Evolutionary conservation across 2,888 invertebrate species (phyloP), one percentile per base, ranked within the genome.

Genomic region (Laspeyria flexula): DNA sequence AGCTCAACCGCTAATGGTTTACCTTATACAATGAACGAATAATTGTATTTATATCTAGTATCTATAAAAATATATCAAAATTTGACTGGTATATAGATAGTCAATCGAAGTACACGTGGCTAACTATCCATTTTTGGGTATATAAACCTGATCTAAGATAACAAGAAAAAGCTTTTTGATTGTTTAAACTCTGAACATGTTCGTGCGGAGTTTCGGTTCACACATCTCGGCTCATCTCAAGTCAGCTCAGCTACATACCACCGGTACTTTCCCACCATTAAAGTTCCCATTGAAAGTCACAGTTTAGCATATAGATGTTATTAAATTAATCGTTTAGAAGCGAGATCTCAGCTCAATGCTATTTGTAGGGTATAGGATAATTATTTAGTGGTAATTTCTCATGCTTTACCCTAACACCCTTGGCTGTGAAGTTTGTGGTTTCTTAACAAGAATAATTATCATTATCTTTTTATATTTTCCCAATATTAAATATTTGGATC

Each of bases 331-430:
- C 55, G 84, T 86, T 59, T 69, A 70, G 70, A 67, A 39, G 86
- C 85, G 84, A 90, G 91, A 92, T 92, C 91, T 92, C 92, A 90
- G 91, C 92, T 91, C 92, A 92, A 92, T 79, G 88, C 89, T 90
- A 90, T 76, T 54, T 76, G 77, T 88, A 89, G 88, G 85, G 77
- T 88, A 85, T 87, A 86, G 83, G 69, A 71, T 86, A 84, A 86
- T 75, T 75, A 86, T 75, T 75, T 89, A 89, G 83, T 77, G 74
- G 74, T 88, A 85, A 88, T 72, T 79, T 77, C 75, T 79, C 77
- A 85, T 84, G 88, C 88, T 89, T 88, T 81, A 81, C 82, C 83
- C 82, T 80, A 70, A 62, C 60, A 59, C 83, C 84, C 85, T 84
- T 84, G 88, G 86, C 83, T 75, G 65, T 71, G 60, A 51, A 48